phyloP scores from a whole-genome alignment of 2,888 invertebrate species.

The Tromatobia lineatoria region DNA sequence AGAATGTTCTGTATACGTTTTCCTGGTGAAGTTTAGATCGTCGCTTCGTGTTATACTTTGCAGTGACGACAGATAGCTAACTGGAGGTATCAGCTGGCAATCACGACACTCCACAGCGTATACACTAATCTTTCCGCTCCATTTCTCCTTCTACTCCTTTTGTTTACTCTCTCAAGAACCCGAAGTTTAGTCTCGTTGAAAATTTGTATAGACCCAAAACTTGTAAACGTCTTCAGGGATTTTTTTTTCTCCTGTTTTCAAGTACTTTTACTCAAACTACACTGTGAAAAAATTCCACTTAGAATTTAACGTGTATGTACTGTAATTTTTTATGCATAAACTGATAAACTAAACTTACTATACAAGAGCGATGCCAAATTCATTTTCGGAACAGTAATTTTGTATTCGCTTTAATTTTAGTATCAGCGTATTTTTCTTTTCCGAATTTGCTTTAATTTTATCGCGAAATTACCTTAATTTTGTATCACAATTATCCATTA shows the following conservation, averaged over 20 bases:
- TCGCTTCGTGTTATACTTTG: background rate
- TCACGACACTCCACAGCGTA: background rate
- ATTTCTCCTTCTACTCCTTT: background rate
- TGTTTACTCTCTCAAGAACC: background rate
- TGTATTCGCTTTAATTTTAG: too few relatives aligned
- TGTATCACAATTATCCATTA: too few relatives aligned
- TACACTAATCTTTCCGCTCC: background rate
- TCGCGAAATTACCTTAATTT: too few relatives aligned
- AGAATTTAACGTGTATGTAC: too few relatives aligned
- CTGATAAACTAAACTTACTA: too few relatives aligned
- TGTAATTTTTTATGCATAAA: too few relatives aligned
- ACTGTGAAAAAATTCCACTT: too few relatives aligned
- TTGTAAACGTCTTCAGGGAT: background rate
- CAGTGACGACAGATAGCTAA: background rate
- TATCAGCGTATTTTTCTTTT: too few relatives aligned
- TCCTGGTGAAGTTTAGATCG: background rate
- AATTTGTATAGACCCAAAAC: background rate
- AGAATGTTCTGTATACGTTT: background rate
- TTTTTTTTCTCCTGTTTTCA: background rate
- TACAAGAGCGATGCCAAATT: too few relatives aligned
- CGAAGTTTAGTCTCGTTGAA: background rate
- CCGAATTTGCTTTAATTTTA: too few relatives aligned
- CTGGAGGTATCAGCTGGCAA: background rate
- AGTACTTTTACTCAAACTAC: too few relatives aligned
- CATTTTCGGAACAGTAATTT: too few relatives aligned